Evolutionary conservation across 2,113 vertebrate genomes (phyloP).

Genomic region (Centropus bengalensis): DNA sequence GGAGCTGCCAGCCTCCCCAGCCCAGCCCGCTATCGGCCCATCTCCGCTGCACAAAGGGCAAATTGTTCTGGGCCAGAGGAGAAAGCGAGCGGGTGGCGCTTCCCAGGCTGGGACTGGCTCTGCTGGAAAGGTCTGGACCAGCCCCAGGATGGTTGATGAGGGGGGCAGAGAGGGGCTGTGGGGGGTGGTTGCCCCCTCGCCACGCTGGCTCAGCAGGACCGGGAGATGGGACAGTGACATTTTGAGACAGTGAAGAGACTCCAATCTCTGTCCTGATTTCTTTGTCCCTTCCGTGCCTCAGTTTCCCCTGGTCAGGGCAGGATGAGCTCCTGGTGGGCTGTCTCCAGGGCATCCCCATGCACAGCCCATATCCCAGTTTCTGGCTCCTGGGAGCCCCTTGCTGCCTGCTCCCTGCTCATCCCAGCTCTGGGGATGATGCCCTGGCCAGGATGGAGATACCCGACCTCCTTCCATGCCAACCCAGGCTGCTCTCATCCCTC

Average conservation of each 20-base stretch:
- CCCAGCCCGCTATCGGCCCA: background rate
- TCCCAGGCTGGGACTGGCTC: background rate
- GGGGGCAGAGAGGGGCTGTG: background rate
- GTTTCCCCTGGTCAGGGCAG: background rate
- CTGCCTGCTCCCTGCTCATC: background rate
- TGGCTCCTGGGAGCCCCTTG: background rate
- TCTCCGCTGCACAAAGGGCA: background rate
- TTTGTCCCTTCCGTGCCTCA: background rate
- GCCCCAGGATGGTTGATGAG: background rate
- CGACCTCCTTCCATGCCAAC: background rate
- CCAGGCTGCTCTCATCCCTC: background rate
- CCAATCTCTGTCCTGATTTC: background rate
- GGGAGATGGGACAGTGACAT: background rate
- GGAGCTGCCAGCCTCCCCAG: background rate
- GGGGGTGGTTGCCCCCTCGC: background rate
- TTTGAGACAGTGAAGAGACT: background rate
- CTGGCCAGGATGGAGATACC: background rate
- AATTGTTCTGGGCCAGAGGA: slow-evolving; percentile 45
- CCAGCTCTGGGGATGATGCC: background rate
- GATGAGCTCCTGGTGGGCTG: background rate
- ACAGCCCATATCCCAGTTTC: fast-evolving
- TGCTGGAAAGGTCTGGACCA: background rate
- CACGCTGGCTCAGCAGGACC: background rate
- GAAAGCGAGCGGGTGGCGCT: background rate
- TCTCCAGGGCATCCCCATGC: background rate